Percentiles rank a stretch among this genome's conserved stretches.
These are phyloP conservation scores for Lepetodrilus schrolli DNA, from an alignment of 2,888 invertebrate species.

Conservation along the genomic window DNA sequence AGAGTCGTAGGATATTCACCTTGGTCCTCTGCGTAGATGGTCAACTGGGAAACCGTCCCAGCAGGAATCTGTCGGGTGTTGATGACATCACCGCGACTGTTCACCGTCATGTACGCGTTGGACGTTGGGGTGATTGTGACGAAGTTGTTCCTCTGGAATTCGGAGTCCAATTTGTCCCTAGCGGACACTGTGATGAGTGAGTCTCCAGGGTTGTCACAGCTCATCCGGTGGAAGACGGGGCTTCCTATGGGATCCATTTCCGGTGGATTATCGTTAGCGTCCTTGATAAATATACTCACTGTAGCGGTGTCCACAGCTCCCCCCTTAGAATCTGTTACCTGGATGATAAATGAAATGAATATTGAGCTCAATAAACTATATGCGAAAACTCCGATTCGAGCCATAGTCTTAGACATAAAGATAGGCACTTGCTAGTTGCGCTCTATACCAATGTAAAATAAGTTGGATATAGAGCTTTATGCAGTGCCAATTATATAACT, in stretches of 20 bases:
- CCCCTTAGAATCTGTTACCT: not conserved
- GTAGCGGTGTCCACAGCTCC: conserved; percentile 8
- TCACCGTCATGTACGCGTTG: not conserved
- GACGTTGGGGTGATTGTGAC: not conserved
- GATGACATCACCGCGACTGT: not conserved
- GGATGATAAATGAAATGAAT: not conserved
- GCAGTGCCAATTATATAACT: no score
- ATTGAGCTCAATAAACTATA: no score
- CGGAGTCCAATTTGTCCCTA: not conserved
- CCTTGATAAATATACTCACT: not conserved
- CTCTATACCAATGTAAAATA: no score
- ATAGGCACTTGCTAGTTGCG: no score
- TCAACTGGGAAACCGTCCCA: not conserved
- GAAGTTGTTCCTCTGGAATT: not conserved
- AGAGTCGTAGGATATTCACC: not conserved
- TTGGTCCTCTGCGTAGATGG: not conserved
- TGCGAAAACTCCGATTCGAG: no score
- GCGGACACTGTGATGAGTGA: not conserved
- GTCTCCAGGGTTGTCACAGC: not conserved
- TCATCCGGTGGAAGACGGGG: not conserved
- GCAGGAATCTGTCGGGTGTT: conserved; percentile 2
- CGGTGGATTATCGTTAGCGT: conserved; percentile 12
- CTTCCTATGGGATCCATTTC: not conserved
- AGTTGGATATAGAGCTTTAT: no score
- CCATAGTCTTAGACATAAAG: no score